Evolutionary conservation across 2,113 vertebrate species (phyloP).

Genomic region (Syrrhaptes paradoxus): DNA sequence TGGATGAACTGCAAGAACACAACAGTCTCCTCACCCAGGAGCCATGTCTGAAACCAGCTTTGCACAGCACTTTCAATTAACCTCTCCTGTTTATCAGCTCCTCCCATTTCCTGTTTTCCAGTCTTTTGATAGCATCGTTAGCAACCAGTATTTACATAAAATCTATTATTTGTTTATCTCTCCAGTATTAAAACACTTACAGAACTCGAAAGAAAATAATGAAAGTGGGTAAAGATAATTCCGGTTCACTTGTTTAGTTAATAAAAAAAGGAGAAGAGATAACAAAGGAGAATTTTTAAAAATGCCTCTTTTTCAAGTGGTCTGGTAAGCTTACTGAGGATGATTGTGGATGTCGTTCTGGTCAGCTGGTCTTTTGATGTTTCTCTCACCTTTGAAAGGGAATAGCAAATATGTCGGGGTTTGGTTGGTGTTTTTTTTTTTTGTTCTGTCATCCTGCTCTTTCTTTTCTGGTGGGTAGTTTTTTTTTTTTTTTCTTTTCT

Average conservation of each 20-base stretch:
- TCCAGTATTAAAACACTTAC: neutral
- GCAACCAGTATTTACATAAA: constrained; percentile 16
- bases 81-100: neutral
- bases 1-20: neutral
- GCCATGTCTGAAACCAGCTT: neutral
- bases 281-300: neutral
- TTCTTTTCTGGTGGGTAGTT: neutral
- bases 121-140: constrained; percentile 13
- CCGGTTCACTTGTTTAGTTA: neutral
- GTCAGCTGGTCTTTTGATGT: neutral
- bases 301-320: neutral
- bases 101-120: neutral
- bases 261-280: neutral
- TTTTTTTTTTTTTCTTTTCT: neutral
- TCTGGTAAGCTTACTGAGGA: neutral
- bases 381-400: constrained; percentile 1
- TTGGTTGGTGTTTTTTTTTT: neutral
- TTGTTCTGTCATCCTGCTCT: neutral
- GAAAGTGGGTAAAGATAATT: neutral
- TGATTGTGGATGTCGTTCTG: neutral
- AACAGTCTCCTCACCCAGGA: neutral
- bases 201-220: neutral
- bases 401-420: neutral
- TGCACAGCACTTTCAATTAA: neutral
- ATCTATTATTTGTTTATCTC: constrained; percentile 4